These are phyloP conservation scores for Rhinophrynus dorsalis DNA, from an alignment of 2,797 vertebrate genomes.

Conservation along the genomic window DNA sequence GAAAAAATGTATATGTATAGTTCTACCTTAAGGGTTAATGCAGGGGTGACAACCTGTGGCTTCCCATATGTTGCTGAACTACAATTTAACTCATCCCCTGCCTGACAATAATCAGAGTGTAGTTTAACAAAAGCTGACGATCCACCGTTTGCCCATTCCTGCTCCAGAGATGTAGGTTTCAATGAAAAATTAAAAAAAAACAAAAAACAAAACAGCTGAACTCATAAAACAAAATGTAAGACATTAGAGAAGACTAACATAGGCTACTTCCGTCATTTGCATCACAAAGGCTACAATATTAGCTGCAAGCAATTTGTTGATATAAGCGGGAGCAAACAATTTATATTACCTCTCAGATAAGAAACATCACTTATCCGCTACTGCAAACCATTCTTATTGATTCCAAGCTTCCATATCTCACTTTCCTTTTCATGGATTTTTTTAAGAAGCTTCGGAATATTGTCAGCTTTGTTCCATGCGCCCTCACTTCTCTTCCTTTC, in stretches of 20 bases:
- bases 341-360: neutral
- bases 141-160: too few species aligned
- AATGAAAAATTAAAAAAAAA: too few species aligned
- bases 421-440: neutral
- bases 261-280: neutral
- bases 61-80: too few species aligned
- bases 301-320: neutral
- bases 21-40: too few species aligned
- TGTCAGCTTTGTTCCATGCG: neutral
- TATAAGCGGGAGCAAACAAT: neutral
- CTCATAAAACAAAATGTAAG: neutral
- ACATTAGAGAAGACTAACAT: neutral
- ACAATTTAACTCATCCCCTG: too few species aligned
- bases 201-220: too few species aligned
- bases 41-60: too few species aligned
- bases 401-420: neutral
- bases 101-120: too few species aligned
- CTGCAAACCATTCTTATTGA: neutral
- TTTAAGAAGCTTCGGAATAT: neutral
- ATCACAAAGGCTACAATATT: neutral
- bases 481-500: neutral
- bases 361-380: neutral
- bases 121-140: too few species aligned
- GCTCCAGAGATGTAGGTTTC: too few species aligned
- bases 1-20: too few species aligned